phyloP scores from a whole-genome alignment of 2,888 invertebrate species.

The Nomada lathburiana region DNA sequence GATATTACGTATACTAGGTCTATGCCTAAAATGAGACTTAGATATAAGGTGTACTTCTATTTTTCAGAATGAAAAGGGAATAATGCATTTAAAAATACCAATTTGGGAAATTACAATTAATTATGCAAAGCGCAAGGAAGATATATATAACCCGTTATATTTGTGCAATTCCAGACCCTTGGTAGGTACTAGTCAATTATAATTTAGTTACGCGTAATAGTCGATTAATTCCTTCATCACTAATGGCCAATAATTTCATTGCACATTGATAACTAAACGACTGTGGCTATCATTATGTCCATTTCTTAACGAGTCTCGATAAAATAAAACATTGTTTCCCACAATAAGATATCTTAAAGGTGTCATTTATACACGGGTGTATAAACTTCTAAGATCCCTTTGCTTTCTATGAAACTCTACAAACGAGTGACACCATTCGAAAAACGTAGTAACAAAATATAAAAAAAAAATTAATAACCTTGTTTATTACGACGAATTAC shows the following conservation, averaged over 20 bases:
- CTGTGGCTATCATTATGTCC: background rate
- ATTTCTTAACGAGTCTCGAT: background rate
- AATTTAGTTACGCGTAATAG: too few relatives aligned
- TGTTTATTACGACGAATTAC: constrained; percentile 13
- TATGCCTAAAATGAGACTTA: too few relatives aligned
- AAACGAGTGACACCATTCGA: constrained; percentile 15
- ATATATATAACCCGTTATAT: too few relatives aligned
- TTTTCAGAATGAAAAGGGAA: too few relatives aligned
- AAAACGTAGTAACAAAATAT: background rate
- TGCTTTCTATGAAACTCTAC: constrained; percentile 3
- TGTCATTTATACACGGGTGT: background rate
- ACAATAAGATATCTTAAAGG: background rate
- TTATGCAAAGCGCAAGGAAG: too few relatives aligned
- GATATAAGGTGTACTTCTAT: too few relatives aligned
- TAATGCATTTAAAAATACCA: too few relatives aligned
- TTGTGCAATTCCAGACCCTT: too few relatives aligned
- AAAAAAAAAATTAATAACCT: constrained; percentile 18
- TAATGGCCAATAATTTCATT: background rate
- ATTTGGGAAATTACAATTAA: too few relatives aligned
- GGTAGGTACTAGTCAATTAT: too few relatives aligned
- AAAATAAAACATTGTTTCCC: background rate
- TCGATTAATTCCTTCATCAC: too few relatives aligned
- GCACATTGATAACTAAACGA: background rate
- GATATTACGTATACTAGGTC: too few relatives aligned
- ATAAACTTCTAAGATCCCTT: background rate